Evolutionary conservation across 1,140 invertebrate species (phyloP), one percentile per base, ranked within the genome.

Genomic region (Bicyclus anynana): DNA sequence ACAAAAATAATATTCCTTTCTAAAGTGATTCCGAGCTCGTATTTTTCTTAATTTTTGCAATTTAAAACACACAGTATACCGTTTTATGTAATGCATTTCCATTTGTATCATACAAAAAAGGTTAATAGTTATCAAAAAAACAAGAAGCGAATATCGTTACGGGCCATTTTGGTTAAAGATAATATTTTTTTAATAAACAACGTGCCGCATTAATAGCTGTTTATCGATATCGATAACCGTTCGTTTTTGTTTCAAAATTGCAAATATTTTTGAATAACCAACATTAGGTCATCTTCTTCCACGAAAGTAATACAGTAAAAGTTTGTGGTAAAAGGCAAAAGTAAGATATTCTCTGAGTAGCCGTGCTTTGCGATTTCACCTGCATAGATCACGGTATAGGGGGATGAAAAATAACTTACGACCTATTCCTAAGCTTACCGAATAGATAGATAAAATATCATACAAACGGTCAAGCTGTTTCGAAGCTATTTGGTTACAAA

Each of bases 131-230:
- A 20, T 42, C 27, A 29, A 29, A 42, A 40, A 42, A 42, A 42
- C 16, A 42, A 42, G 38, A 16, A 42, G 38, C 38, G 16, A 20
- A 42, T 16, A 20, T 10, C 14, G 17, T 42, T 20, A 42, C 38
- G 38, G 5, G 38, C 38, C 13, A 20, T 42, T 42, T 10, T 7
- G 38, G 5, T 42, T 42, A 42, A 42, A 42, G 13, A 18, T 42
- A 42, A 42, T 42, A 42, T 42, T 42, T 17, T 42, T 42, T 42
- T 42, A 42, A 42, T 42, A 42, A 42, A 42, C 16, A 42, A 42
- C 13, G 38, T 42, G 38, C 38, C 38, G 38, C 5, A 13, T 42
- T 42, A 42, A 42, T 20, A n/a, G 17, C 14, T 7, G 5, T 16
- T 42, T 42, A 42, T 42, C 9, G 38, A 16, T 42, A 10, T 16